phyloP scores from a whole-genome alignment of 2,888 invertebrate genomes.

The Polymixis lichenea region DNA sequence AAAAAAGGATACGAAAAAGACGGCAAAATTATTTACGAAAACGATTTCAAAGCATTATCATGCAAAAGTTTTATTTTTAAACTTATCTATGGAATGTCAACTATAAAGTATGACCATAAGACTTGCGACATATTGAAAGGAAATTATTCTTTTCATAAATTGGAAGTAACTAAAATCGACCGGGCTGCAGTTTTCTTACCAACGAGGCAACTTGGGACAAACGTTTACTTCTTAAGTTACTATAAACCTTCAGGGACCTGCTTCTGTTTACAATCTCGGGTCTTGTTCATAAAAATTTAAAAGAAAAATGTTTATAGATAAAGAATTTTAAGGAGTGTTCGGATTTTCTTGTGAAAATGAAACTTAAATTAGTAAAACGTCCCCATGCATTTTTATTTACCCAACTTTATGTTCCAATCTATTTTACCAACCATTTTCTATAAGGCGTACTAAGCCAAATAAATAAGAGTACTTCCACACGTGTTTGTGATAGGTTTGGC shows the following conservation, averaged over 20 bases:
- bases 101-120: constrained; percentile 28
- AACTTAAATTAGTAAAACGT: too few relatives aligned
- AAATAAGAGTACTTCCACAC: not conserved
- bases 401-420: not conserved
- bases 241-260: constrained; percentile 33
- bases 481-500: too few relatives aligned
- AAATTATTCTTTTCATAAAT: constrained; percentile 28
- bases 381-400: not conserved
- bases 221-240: constrained; percentile 34
- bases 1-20: constrained; percentile 42
- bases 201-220: constrained; percentile 34
- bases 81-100: constrained; percentile 24
- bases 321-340: not conserved
- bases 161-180: constrained; percentile 23
- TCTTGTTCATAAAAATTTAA: constrained; percentile 21
- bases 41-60: constrained; percentile 33
- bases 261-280: constrained; percentile 37
- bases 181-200: constrained; percentile 30
- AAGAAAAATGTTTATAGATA: not conserved
- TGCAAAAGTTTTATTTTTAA: constrained; percentile 38
- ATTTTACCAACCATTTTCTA: not conserved
- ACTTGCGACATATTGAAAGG: constrained; percentile 41
- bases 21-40: constrained; percentile 21
- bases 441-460: not conserved
- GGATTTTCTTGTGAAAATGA: not conserved